phyloP scores from a whole-genome alignment of 2,797 vertebrate species.

The Anguilla anguilla region DNA sequence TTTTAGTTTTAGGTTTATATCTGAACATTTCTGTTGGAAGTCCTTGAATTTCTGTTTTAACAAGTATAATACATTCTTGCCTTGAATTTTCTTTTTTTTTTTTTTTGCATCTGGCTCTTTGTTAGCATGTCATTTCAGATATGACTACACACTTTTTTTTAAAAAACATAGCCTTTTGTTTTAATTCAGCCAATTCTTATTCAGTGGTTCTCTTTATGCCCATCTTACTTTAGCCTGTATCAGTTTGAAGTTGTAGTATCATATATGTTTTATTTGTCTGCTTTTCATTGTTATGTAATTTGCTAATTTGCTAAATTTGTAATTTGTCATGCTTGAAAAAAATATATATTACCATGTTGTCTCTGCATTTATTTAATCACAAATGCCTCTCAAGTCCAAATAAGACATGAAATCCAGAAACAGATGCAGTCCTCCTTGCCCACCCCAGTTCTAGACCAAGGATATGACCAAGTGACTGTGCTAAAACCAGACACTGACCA shows the following conservation, averaged over 20 bases:
- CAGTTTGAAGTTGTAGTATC: background rate
- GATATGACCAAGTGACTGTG: background rate
- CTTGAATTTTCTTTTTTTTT: background rate
- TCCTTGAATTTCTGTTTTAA: background rate
- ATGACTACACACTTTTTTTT: background rate
- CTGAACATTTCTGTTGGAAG: background rate
- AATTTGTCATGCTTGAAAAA: too few species aligned
- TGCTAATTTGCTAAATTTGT: too few species aligned
- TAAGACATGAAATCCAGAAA: background rate
- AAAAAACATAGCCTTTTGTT: too few species aligned
- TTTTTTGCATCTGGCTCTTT: too few species aligned
- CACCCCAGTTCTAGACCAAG: background rate
- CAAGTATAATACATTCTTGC: background rate
- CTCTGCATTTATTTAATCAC: background rate
- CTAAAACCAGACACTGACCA: background rate
- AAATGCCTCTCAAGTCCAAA: background rate
- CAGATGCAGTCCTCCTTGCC: too few species aligned
- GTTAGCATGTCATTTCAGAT: background rate
- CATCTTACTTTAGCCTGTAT: background rate
- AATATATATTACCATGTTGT: background rate
- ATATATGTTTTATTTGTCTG: background rate
- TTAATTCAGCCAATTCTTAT: background rate
- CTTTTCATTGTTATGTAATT: too few species aligned
- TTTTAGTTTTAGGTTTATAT: background rate
- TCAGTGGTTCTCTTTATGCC: background rate